Percentiles rank a stretch among this genome's conserved stretches.
Conservation (phyloP, 1,140 invertebrate species). For the Babylonia areolata region DNA sequence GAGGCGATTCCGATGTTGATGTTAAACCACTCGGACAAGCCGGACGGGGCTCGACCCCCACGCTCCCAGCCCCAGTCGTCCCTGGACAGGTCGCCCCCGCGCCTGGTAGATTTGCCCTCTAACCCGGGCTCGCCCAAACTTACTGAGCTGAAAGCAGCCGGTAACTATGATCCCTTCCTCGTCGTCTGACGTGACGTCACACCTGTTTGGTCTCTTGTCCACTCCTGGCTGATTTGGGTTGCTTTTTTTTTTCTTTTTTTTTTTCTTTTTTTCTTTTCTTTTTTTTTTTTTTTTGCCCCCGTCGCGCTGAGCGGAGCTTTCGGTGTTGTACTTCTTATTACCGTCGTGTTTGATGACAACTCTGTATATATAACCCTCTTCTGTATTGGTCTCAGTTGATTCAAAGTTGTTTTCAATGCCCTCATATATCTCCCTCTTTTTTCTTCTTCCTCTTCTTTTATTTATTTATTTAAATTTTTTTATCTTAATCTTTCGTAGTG, state of each 20-base stretch:
- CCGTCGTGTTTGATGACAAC: background rate
- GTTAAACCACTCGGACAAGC: slow-evolving; percentile 75
- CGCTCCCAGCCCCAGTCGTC: slow-evolving; percentile 44
- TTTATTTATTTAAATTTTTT: background rate
- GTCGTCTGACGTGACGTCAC: background rate
- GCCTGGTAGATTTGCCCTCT: slow-evolving; percentile 70
- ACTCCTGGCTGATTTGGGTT: background rate
- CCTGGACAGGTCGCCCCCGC: slow-evolving; percentile 63
- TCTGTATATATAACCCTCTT: background rate
- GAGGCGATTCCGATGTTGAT: slow-evolving; percentile 77
- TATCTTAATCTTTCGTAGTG: background rate
- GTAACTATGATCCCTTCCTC: slow-evolving; percentile 57
- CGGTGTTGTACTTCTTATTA: background rate
- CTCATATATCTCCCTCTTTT: background rate
- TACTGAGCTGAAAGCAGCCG: slow-evolving; percentile 66
- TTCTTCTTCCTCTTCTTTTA: background rate
- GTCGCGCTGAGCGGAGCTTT: background rate
- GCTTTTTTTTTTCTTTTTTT: background rate
- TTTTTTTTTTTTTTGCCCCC: background rate
- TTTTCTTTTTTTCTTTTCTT: background rate
- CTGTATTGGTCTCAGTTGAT: background rate
- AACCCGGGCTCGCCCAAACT: slow-evolving; percentile 65
- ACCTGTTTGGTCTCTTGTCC: background rate
- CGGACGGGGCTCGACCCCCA: slow-evolving; percentile 61
- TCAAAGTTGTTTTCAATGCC: background rate